Base-by-base conservation (phyloP, 2,888 invertebrate species). In the Parnassius smintheus region DNA sequence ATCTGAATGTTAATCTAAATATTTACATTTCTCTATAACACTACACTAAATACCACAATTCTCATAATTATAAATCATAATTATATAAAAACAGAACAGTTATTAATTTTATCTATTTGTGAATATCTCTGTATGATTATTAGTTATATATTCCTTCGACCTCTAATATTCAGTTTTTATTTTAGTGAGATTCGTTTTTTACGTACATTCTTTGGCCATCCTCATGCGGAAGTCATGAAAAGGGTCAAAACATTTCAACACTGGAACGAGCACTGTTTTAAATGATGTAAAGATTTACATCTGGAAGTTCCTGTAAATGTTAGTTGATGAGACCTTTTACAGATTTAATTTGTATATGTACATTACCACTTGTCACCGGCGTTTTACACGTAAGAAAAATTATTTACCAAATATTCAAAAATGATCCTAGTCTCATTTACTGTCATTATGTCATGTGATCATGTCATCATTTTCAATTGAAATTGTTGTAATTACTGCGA, bases 221-320 rank as follows among this genome's bases (percentile, higher is more conserved):
- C 69, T 68, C 69, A 84, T 73, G 75, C 86, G 86, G 86, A 85
- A 85, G 77, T 68, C 67, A 60, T 69, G 67, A 78, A 75, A 78
- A 80, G 76, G 80, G 78, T 74, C 76, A 76, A 69, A 72, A 77
- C 78, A 77, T 82, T 83, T 83, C 74, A 65, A 73, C 71, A 74
- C 71, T 63, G n/a, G 44, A 11, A 63, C 55, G 12, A n/a, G n/a
- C 18, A 9, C 44, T 55, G 35, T 25, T 50, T 42, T 42, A 44
- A 54, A 62, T 42, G 58, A 62, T 12, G 49, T 62, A 62, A 48
- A 8, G 18, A 18, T 18, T 18, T 22, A 3, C 25, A 10, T 44
- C 53, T 58, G 42, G 53, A 62, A 54, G 44, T 11, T 49, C 49
- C 44, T 25, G 3, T 12, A 18, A 11, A 44, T 54, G 25, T 3